Base-by-base conservation (phyloP, 2,888 invertebrate species). In the Geophilus truncorum region DNA sequence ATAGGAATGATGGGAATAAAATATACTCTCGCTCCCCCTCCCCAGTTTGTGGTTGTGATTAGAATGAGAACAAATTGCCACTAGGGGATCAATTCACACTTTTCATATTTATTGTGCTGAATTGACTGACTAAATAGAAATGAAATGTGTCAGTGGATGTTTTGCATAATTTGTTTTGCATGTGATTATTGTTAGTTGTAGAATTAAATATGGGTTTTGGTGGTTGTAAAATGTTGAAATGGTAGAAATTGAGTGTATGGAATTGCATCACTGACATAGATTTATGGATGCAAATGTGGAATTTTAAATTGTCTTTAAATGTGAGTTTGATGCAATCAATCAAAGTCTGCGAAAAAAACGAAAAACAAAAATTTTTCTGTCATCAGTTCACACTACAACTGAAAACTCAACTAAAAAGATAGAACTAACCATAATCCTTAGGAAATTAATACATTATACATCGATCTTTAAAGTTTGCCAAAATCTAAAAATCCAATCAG, bases 1-100 rank as follows among this genome's bases (percentile, higher is more conserved):
- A 62, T 62, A 62, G 62, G 62, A 62, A 62, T 62, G 62, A 62
- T 62, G 62, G 62, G 62, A 62, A 62, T 62, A 62, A 62, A 62
- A 62, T 62, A 62, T 62, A 62, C 62, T 62, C 28, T 62, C 62
- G 25, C 62, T 25, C 25, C 62, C 62, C 1, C 62, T 12, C 18
- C 45, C 40, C 5, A 2, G 3, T n/a, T n/a, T 15, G 6, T 7
- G 6, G 12, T 57, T 7, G 25, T 62, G 62, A 62, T 62, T 62
- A 62, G 62, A 62, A 62, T 62, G 62, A 62, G 62, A 62, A 62
- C 62, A 62, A 62, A 62, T 62, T 62, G 62, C 62, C 62, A 12
- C 45, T 15, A 25, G 28, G 62, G 62, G 62, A 62, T 25, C 25
- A 62, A 62, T 62, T 62, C 62, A 62, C 23, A 62, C 25, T 62